Percentiles rank a stretch among this genome's conserved stretches.
These are phyloP conservation scores for Drosophila asahinai DNA, from an alignment of 1,140 invertebrate genomes.

Conservation along the genomic window DNA sequence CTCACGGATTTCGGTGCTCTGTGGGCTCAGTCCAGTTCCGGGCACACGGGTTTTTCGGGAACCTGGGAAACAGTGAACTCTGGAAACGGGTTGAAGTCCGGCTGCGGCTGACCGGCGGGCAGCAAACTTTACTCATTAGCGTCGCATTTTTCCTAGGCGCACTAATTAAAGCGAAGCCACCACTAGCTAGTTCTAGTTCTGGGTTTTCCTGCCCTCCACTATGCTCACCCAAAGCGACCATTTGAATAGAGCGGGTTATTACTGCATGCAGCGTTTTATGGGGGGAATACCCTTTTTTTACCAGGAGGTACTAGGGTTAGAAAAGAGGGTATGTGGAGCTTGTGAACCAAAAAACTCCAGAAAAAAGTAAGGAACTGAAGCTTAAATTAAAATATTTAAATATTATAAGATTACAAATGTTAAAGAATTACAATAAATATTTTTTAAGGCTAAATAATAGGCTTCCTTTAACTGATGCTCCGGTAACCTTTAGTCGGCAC, in stretches of 20 bases:
- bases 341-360: too few species aligned
- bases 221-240: slow-evolving; percentile 15
- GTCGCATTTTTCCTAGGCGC: slow-evolving; percentile 74
- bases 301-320: background rate
- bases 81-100: slow-evolving; percentile 4
- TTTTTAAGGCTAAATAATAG: background rate
- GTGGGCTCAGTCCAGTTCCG: background rate
- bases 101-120: slow-evolving; percentile 51
- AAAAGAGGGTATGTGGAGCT: background rate
- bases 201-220: background rate
- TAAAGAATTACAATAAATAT: background rate
- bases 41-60: background rate
- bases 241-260: slow-evolving; percentile 61
- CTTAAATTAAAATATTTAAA: background rate
- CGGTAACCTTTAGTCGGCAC: background rate
- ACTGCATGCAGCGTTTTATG: slow-evolving; percentile 8
- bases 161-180: slow-evolving; percentile 74
- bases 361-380: too few species aligned
- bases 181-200: slow-evolving; percentile 20
- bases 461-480: too few species aligned
- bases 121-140: slow-evolving; percentile 84
- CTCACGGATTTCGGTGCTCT: slow-evolving; percentile 20
- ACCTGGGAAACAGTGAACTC: background rate
- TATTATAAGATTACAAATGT: too few species aligned
- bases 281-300: background rate